These are phyloP conservation scores for Penelope pileata DNA, from an alignment of 2,113 vertebrate genomes.

Conservation along the genomic window DNA sequence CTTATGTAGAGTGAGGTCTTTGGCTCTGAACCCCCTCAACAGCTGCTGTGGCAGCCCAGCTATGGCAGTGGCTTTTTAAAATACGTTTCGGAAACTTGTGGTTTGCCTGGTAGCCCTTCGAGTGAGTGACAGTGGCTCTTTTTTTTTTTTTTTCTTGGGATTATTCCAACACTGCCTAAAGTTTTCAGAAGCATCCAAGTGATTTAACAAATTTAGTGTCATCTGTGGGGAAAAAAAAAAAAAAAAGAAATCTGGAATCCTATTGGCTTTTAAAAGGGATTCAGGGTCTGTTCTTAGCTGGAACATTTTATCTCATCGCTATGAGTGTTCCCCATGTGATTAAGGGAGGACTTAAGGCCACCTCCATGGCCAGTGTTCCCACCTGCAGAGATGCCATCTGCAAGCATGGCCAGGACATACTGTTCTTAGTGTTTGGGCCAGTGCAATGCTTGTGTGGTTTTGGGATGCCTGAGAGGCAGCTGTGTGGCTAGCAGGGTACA, in stretches of 20 bases:
- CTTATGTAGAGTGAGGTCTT: neutral
- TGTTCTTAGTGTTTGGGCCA: neutral
- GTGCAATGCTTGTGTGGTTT: neutral
- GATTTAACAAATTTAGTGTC: neutral
- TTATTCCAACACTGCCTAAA: neutral
- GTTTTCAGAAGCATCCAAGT: neutral
- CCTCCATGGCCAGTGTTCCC: neutral
- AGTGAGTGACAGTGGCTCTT: neutral
- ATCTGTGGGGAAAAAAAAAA: neutral
- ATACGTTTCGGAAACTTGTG: neutral
- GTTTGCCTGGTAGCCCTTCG: neutral
- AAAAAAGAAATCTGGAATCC: neutral
- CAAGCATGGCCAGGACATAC: neutral
- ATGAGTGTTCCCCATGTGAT: neutral
- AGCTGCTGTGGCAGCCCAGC: neutral
- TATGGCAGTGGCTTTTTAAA: neutral
- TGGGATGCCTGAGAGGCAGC: neutral
- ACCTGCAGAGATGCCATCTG: neutral
- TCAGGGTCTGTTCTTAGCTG: neutral
- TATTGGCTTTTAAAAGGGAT: neutral
- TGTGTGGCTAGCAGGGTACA: accelerated
- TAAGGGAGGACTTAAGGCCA: neutral
- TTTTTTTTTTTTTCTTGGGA: accelerated
- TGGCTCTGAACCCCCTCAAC: neutral
- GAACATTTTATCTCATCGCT: neutral